Conservation (phyloP, 2,888 invertebrate species). For the Synergus gifuensis region DNA sequence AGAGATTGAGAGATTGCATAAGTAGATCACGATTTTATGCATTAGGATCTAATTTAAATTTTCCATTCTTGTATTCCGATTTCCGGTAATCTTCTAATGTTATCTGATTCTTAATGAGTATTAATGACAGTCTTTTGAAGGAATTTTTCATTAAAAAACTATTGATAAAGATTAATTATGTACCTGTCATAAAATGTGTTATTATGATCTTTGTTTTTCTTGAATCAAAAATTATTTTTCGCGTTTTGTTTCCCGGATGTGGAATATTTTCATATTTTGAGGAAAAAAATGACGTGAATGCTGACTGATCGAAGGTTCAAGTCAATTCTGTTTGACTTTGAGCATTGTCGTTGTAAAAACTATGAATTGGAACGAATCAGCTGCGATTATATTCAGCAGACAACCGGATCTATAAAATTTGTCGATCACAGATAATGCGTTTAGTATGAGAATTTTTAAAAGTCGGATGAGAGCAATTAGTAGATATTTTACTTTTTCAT, state of each 20-base stretch:
- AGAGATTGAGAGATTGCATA: conserved; percentile 9
- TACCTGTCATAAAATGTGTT: not conserved
- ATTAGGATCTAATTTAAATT: conserved; percentile 15
- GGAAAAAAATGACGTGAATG: not conserved
- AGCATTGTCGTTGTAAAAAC: not conserved
- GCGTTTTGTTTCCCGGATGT: not conserved
- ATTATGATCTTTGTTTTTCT: not conserved
- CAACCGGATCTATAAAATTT: conserved; percentile 21
- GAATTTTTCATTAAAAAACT: not conserved
- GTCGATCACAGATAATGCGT: not conserved
- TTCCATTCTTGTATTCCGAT: not conserved
- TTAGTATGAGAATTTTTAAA: not conserved
- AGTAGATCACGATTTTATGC: conserved; percentile 22
- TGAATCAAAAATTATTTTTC: not conserved
- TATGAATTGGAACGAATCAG: conserved; percentile 36
- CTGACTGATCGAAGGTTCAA: conserved; percentile 9
- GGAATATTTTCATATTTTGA: conserved; percentile 13
- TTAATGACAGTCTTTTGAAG: not conserved
- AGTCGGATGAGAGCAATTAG: not conserved
- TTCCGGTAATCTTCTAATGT: not conserved
- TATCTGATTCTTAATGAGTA: not conserved
- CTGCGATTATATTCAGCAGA: conserved; percentile 11
- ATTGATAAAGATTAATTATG: not conserved
- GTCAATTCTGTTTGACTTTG: conserved; percentile 31
- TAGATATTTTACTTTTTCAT: too few relatives aligned